These are phyloP conservation scores for Amiota mariae DNA, from an alignment of 2,888 invertebrate species.

Conservation along the genomic window DNA sequence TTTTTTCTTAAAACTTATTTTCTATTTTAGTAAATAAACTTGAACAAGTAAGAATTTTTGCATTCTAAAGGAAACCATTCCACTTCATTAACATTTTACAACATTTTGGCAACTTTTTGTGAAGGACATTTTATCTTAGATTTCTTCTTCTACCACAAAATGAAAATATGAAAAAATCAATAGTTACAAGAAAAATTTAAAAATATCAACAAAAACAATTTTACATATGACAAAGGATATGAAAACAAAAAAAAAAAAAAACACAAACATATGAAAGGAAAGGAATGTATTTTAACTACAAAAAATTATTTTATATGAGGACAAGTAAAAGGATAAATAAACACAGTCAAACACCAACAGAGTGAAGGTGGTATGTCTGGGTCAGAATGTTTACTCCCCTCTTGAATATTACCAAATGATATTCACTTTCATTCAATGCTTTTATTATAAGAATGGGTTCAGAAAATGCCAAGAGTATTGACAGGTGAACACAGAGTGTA, in stretches of 20 bases:
- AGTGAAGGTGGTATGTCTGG: no score
- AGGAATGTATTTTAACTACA: slow-evolving; percentile 38
- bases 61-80: neutral
- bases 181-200: slow-evolving; percentile 36
- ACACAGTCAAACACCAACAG: slow-evolving; percentile 22
- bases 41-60: neutral
- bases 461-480: no score
- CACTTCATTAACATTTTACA: slow-evolving; percentile 15
- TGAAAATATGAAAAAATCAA: slow-evolving; percentile 16
- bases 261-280: slow-evolving; percentile 1
- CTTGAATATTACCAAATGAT: no score
- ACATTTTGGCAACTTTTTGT: slow-evolving; percentile 2
- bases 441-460: no score
- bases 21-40: no score
- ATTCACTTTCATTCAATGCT: no score
- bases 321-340: no score
- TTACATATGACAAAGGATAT: slow-evolving; percentile 8
- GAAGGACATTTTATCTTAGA: no score
- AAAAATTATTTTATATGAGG: slow-evolving; percentile 14
- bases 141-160: neutral
- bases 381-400: no score
- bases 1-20: no score
- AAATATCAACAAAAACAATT: slow-evolving; percentile 29
- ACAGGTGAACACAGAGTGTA: no score
- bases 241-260: slow-evolving; percentile 6